phyloP scores from a whole-genome alignment of 2,113 vertebrate species.

The Hiodon alosoides region DNA sequence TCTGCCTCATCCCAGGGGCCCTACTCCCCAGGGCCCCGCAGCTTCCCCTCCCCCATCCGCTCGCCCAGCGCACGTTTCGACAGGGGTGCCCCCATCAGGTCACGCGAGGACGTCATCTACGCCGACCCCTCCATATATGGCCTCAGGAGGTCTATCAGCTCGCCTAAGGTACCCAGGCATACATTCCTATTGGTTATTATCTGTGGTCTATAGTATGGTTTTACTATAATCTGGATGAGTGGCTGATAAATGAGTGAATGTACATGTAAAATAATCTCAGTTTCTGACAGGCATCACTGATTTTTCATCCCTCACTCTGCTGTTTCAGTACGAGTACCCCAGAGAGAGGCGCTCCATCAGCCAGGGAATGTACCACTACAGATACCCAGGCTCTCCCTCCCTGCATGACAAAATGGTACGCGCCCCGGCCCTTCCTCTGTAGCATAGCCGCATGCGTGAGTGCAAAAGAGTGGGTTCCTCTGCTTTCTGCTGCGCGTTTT shows the following conservation, averaged over 20 bases:
- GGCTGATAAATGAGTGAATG: background rate
- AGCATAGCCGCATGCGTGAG: background rate
- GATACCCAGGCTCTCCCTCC: conserved; percentile 82
- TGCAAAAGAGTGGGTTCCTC: background rate
- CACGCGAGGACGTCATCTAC: conserved; percentile 74
- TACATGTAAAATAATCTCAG: background rate
- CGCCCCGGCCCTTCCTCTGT: conserved; percentile 17
- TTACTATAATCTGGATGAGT: no score
- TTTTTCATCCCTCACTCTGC: background rate
- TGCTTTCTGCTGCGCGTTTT: background rate
- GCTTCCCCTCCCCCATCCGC: conserved; percentile 77
- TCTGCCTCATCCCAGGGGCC: conserved; percentile 72
- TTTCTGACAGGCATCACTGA: background rate
- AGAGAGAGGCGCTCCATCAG: conserved; percentile 80
- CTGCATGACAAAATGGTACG: conserved; percentile 90
- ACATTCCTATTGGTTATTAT: background rate
- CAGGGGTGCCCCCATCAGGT: conserved; percentile 53
- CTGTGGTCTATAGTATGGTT: no score
- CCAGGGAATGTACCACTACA: conserved; percentile 77
- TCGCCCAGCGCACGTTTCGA: conserved; percentile 79
- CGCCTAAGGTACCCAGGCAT: conserved; percentile 74
- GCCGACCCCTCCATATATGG: conserved; percentile 72
- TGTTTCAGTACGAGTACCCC: conserved; percentile 83
- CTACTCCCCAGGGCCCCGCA: conserved; percentile 62
- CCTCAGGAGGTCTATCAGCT: conserved; percentile 83